Conservation (phyloP, 2,113 vertebrate genomes). For the Monopterus albus region DNA sequence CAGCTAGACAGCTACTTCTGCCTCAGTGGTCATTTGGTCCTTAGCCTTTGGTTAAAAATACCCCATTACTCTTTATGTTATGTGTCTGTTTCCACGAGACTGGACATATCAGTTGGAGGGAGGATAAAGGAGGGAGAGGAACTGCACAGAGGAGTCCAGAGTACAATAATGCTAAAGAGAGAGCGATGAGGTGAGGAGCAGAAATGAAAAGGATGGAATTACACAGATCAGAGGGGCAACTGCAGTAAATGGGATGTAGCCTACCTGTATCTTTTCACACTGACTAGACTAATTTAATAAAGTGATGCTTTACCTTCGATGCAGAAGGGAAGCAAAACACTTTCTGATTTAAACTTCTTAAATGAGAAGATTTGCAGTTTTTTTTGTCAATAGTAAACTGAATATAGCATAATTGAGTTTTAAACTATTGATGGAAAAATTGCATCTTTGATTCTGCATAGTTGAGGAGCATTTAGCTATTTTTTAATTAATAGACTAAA, state of each 20-base stretch:
- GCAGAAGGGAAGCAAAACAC: slow-evolving; percentile 2
- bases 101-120: background rate
- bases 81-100: slow-evolving; percentile 9
- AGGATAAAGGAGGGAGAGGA: background rate
- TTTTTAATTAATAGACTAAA: no score
- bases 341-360: background rate
- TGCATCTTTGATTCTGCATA: no score
- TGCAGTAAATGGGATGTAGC: slow-evolving; percentile 33
- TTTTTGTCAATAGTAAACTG: no score
- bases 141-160: background rate
- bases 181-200: slow-evolving; percentile 12
- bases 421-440: no score
- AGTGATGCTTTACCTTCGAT: slow-evolving; percentile 22
- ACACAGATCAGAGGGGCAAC: slow-evolving; percentile 1
- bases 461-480: no score
- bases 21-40: slow-evolving; percentile 8
- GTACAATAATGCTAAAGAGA: background rate
- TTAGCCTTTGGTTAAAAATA: slow-evolving; percentile 7
- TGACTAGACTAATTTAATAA: slow-evolving; percentile 49
- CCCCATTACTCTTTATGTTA: background rate
- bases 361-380: no score
- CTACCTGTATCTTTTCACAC: slow-evolving; percentile 36
- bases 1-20: background rate
- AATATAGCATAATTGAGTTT: no score
- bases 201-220: slow-evolving; percentile 31